Evolutionary conservation across 53 echinoderm and acorn worm species (phyloP).

Genomic region (Patiria pectinifera): DNA sequence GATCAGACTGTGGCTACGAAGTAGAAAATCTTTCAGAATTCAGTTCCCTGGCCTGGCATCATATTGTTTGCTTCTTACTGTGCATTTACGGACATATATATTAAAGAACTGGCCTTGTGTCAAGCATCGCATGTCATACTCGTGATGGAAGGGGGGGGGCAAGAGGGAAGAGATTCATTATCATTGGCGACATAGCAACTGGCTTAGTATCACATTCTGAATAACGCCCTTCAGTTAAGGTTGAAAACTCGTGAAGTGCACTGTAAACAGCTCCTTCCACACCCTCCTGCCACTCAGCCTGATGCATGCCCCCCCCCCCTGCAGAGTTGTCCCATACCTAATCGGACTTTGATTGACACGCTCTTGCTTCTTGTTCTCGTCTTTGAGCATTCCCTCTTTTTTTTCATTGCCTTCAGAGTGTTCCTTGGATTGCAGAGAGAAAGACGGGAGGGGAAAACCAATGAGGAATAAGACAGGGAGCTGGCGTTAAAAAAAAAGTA

Average conservation of each 20-base stretch:
- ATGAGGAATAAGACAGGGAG: constrained; percentile 3
- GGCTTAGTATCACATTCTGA: constrained; percentile 41
- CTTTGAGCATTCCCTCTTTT: background rate
- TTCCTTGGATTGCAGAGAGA: background rate
- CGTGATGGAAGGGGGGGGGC: background rate
- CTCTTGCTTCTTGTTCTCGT: constrained; percentile 12
- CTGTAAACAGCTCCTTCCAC: constrained; percentile 45
- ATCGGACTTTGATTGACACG: constrained; percentile 40
- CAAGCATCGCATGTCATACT: background rate
- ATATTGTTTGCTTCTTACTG: background rate
- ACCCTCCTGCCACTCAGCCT: constrained; percentile 4
- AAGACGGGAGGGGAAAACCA: background rate
- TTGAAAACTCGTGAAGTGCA: constrained; percentile 40
- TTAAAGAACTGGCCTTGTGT: background rate
- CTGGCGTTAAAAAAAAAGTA: background rate
- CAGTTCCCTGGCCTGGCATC: no score
- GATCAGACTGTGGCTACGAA: background rate
- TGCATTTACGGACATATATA: background rate
- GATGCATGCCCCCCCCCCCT: background rate
- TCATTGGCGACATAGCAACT: constrained; percentile 20
- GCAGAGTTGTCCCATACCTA: background rate
- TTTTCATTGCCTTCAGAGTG: background rate
- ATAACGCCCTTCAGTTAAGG: constrained; percentile 36
- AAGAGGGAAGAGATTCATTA: background rate
- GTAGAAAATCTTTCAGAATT: no score